Conservation (phyloP, 30 jellyfish, hydroid and myxozoan genomes). For the Hydractinia symbiolongicarpus region DNA sequence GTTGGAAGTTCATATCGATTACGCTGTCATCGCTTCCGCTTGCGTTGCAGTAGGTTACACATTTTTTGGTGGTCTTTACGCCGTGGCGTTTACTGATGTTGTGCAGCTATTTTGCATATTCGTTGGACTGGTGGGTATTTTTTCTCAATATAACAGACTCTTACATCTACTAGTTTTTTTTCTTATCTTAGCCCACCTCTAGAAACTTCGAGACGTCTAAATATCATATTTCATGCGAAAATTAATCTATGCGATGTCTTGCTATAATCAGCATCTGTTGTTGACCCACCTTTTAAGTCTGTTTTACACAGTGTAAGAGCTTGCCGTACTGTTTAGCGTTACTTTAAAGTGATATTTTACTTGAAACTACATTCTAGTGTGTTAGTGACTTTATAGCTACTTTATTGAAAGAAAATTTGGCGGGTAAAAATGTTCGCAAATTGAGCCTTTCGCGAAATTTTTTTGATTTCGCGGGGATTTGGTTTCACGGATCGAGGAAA, state of each 20-base stretch:
- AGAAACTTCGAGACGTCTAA: no score
- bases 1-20: slow-evolving; percentile 56
- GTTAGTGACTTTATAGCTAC: no score
- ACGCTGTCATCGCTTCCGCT: slow-evolving; percentile 71
- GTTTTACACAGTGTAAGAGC: no score
- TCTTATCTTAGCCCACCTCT: neutral
- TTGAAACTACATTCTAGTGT: no score
- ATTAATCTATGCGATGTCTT: neutral
- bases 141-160: neutral
- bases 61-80: slow-evolving; percentile 86
- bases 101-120: slow-evolving; percentile 78
- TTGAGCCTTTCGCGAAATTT: no score
- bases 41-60: slow-evolving; percentile 75
- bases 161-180: neutral
- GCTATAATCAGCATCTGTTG: neutral
- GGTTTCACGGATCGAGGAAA: no score
- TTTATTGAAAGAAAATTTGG: no score
- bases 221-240: no score
- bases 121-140: slow-evolving; percentile 67
- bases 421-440: no score
- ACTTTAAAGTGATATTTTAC: no score
- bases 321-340: no score
- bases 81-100: slow-evolving; percentile 88
- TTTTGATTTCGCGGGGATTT: no score
- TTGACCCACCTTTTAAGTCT: neutral